Base-by-base conservation (phyloP, 1,140 invertebrate species). In the Pseudomyrmex dendroicus region DNA sequence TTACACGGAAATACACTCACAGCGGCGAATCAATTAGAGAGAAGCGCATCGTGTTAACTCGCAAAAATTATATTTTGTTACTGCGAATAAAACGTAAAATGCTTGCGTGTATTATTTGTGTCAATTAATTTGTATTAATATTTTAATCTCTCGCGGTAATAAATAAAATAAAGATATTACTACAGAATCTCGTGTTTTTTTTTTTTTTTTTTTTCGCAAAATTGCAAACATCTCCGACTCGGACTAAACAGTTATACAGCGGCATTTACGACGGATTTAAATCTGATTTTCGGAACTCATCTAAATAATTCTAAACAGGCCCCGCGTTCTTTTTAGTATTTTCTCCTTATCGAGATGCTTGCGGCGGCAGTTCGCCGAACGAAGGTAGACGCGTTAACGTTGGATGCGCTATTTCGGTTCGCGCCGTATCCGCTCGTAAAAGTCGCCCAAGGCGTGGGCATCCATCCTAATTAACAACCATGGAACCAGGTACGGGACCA, bases 391-490 rank as follows among this genome's bases (percentile, higher is more conserved):
- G 86, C 88, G 89, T 89, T 89, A 90, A 90, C 86, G 68, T 90
- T 82, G 88, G 86, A 86, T 83, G 85, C 89, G 91, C 90, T 92
- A 90, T 92, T 93, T 92, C 89, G 90, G 92, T 90, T 92, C 91
- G 89, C 91, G 86, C 89, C 88, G 90, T 90, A 92, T 92, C 89
- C 92, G 90, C 92, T 93, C 92, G 93, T 94, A 94, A 93, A 93
- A 93, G 92, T 93, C 93, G 92, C 92, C 93, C 88, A 89, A 92
- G 92, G 93, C 91, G 91, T 91, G 91, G 91, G 91, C 92, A 94
- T 94, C 92, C 93, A 93, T 94, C 93, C 92, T 93, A 94, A 94
- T 94, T 94, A 94, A 94, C 92, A 92, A 92, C 91, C 91, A 87
- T 90, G 91, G 92, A 92, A 92, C 89, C 92, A 90, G 90, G 88